phyloP scores from a whole-genome alignment of 2,113 vertebrate genomes.

The Semicossyphus pulcher region DNA sequence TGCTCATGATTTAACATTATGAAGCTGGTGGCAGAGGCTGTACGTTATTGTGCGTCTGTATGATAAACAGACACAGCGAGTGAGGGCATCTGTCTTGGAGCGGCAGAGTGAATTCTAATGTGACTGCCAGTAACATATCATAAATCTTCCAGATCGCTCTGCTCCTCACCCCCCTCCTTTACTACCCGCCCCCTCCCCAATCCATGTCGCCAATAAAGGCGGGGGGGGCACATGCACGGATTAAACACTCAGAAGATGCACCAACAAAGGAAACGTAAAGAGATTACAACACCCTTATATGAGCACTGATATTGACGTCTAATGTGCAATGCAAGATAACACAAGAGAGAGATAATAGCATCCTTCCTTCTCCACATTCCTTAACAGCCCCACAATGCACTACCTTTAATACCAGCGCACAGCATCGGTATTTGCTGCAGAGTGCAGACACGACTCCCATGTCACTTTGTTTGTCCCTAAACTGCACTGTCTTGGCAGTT shows the following conservation, averaged over 20 bases:
- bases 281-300: slow-evolving; percentile 44
- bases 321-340: slow-evolving; percentile 10
- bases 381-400: slow-evolving; percentile 19
- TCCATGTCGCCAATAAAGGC: slow-evolving; percentile 18
- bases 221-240: slow-evolving; percentile 22
- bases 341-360: slow-evolving; percentile 42
- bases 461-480: slow-evolving; percentile 57
- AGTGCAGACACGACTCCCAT: slow-evolving; percentile 38
- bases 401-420: slow-evolving; percentile 46
- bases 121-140: slow-evolving; percentile 60
- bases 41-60: slow-evolving; percentile 25
- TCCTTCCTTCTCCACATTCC: slow-evolving; percentile 35
- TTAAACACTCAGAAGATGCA: slow-evolving; percentile 41
- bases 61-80: slow-evolving; percentile 58
- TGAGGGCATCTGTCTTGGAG: slow-evolving; percentile 60
- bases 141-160: slow-evolving; percentile 69
- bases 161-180: slow-evolving; percentile 12
- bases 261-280: slow-evolving; percentile 36
- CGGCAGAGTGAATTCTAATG: slow-evolving; percentile 66
- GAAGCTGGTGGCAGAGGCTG: slow-evolving; percentile 20
- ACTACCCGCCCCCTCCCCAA: slow-evolving; percentile 18
- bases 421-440: slow-evolving; percentile 58
- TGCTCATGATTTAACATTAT: slow-evolving; percentile 52
- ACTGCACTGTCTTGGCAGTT: slow-evolving; percentile 47
- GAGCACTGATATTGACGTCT: slow-evolving; percentile 21